Base-by-base conservation (phyloP, 53 echinoderm and acorn worm species). In the Paracentrotus lividus region DNA sequence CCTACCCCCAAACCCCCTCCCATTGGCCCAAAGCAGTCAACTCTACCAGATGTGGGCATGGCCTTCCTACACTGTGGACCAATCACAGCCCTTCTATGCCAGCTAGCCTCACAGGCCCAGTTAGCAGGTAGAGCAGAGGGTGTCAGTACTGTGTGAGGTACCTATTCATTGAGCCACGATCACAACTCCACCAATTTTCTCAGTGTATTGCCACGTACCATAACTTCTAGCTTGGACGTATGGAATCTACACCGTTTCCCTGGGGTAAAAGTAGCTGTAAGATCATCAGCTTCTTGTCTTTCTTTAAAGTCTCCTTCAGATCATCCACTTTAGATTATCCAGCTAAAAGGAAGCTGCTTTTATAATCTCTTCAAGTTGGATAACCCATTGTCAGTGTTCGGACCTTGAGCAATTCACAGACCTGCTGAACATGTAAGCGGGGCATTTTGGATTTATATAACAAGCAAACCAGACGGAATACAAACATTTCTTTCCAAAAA, bases 11-110 rank as follows among this genome's bases (percentile, higher is more conserved):
- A 42, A 53, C 88, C 16, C 88, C 8, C 58, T 88, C 54, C 54
- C 53, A 88, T 88, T 88, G 88, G 88, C 88, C 72, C 40, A 57
- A 55, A 53, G 33, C 53, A 88, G 58, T 88, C 3, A 88, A 88
- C 88, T 88, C 52, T 88, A 29, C 9, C 57, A 88, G 57, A 53
- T 31, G 88, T 88, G 59, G 88, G 88, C 36, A 59, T 57, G 24
- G 88, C 88, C 57, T 57, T 2, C 9, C 0, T 14, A 23, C 88
- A 88, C 88, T 88, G 88, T 88, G 88, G 56, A 55, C 88, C 88
- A 88, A 88, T 88, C 88, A 88, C 54, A 55, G 88, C 53, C 15
- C 33, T 38, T 57, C 57, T 54, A 1, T 54, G 54, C 88, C 56
- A 55, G 88, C 32, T 59, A 88, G 54, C 54, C 56, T 56, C 56